Evolutionary conservation across 2,888 invertebrate genomes (phyloP), one percentile per base, ranked within the genome.

Genomic region (Apotomis turbidana): DNA sequence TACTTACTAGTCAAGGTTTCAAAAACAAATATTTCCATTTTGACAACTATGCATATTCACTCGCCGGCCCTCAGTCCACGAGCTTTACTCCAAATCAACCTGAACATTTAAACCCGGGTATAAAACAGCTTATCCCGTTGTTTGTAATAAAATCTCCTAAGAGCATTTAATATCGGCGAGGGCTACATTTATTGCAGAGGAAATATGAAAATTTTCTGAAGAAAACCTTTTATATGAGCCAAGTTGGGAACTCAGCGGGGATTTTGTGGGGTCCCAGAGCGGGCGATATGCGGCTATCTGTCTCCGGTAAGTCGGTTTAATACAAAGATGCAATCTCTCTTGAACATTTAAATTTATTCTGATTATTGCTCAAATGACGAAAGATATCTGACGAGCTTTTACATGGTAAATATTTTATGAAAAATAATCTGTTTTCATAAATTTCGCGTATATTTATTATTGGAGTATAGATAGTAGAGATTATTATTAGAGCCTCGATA

Each of bases 201-300:
- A 85, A 84, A 87, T 87, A 87, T 87, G 85, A 86, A 87, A 86
- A 87, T 86, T 85, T 83, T 79, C 83, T 79, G 75, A 83, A 83
- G 83, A 84, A 86, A 85, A 82, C 81, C 84, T 83, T 84, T 86
- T 86, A 84, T 86, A 80, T 83, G 83, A 83, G 81, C 77, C 74
- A 76, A 83, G 82, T 86, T 85, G 77, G 74, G 76, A 83, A 84
- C 81, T 74, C 54, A 57, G 60, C 68, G 78, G 76, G 76, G 78
- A 77, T 74, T 75, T 55, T 71, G 76, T 75, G 70, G 0, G 77
- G 79, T 36, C 54, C 13, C 41, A 68, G 74, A 79, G 74, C 0
- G 0, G 68, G 81, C 79, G 80, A 36, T 49, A 9, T n/a, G 63
- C 41, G 13, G 6, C 12, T 13, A n/a, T 15, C 46, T 6, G 46